Percentiles rank a stretch among this genome's conserved stretches.
These are phyloP conservation scores for Selene dorsalis DNA, from an alignment of 2,797 vertebrate species.

Conservation along the genomic window DNA sequence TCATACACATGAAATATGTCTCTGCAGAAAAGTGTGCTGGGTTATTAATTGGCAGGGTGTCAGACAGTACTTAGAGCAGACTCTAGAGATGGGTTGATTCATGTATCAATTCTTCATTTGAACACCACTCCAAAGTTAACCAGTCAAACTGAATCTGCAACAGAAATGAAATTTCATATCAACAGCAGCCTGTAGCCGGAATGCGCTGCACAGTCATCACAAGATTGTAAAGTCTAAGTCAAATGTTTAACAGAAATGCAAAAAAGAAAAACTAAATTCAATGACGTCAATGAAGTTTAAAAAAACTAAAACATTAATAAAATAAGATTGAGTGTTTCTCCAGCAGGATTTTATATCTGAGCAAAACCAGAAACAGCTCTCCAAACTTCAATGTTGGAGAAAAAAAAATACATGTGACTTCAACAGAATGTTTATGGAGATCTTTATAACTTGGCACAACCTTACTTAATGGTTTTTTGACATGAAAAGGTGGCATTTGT, in stretches of 20 bases:
- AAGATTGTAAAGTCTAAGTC: conserved; percentile 5
- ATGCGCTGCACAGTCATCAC: not conserved
- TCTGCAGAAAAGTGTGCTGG: conserved; percentile 56
- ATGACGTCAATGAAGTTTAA: too few relatives aligned
- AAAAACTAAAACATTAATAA: not conserved
- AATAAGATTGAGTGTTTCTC: not conserved
- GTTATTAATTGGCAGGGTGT: conserved; percentile 75
- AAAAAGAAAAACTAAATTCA: not conserved
- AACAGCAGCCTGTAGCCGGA: not conserved
- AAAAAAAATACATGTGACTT: too few relatives aligned
- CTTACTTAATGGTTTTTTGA: not conserved
- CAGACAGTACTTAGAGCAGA: conserved; percentile 60
- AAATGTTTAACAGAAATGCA: conserved; percentile 4
- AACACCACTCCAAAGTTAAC: conserved; percentile 67
- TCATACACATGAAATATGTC: conserved; percentile 66
- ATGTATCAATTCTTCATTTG: conserved; percentile 72
- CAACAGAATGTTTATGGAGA: not conserved
- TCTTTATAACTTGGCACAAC: not conserved
- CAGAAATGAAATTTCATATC: conserved; percentile 30
- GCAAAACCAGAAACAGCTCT: too few relatives aligned
- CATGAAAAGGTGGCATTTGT: not conserved
- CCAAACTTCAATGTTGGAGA: not conserved
- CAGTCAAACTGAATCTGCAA: conserved; percentile 47
- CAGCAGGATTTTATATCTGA: not conserved
- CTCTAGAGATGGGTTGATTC: conserved; percentile 68